A percentile compares a stretch with the other conserved stretches of the same genome.
These are phyloP conservation scores for Misgurnus anguillicaudatus DNA, from an alignment of 2,113 vertebrate genomes.

Conservation along the genomic window DNA sequence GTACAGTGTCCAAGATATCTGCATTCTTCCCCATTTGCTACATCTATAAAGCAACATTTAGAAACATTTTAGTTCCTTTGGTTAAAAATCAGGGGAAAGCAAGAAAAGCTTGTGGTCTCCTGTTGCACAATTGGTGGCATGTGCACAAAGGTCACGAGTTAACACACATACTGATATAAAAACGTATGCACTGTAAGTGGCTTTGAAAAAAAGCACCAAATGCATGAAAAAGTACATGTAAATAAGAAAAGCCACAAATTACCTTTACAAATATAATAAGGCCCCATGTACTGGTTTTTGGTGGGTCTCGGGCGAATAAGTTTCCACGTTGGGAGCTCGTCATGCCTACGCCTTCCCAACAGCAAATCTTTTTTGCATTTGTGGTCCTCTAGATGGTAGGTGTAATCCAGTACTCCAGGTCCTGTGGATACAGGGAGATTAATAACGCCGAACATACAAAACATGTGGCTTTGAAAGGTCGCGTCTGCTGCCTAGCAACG, in stretches of 20 bases:
- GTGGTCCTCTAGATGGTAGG: constrained; percentile 84
- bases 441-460: constrained; percentile 2
- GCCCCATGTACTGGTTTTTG: constrained; percentile 95
- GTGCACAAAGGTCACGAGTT: too few relatives aligned
- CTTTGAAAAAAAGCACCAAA: too few relatives aligned
- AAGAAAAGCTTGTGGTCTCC: too few relatives aligned
- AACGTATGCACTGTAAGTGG: neutral
- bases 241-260: constrained; percentile 9
- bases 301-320: constrained; percentile 93
- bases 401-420: constrained; percentile 84
- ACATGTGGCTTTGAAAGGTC: neutral
- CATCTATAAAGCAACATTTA: constrained; percentile 73
- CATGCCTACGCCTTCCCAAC: constrained; percentile 87
- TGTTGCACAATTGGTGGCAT: too few relatives aligned
- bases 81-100: too few relatives aligned
- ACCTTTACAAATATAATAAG: constrained; percentile 99
- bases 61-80: neutral
- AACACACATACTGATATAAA: neutral
- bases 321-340: constrained; percentile 87
- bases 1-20: constrained; percentile 93
- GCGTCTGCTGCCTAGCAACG: neutral
- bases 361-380: constrained; percentile 97
- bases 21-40: constrained; percentile 89
- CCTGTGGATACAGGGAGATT: constrained; percentile 68
- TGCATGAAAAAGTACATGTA: neutral